phyloP scores from a whole-genome alignment of 2,113 vertebrate species.

The human (Homo sapiens) region GRCh38 chr4:172753501-172754000 shows the following conservation, averaged over 20 bases:
- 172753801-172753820: background rate
- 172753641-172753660: background rate
- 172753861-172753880: background rate
- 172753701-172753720: background rate
- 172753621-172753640: background rate
- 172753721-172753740: background rate
- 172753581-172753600: background rate
- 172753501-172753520: background rate
- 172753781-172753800: background rate
- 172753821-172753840: background rate
- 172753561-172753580: conserved; percentile 2
- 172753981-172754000: background rate
- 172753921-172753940: background rate
- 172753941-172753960: background rate
- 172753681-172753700: background rate
- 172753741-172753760: background rate
- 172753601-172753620: background rate
- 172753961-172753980: background rate
- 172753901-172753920: background rate
- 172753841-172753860: background rate
- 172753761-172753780: background rate
- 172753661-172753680: background rate
- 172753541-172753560: background rate
- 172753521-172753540: background rate
- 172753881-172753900: background rate